Evolutionary conservation across 1,140 invertebrate species (phyloP), one percentile per base, ranked within the genome.

Genomic region (Gonatopus flavifemur): DNA sequence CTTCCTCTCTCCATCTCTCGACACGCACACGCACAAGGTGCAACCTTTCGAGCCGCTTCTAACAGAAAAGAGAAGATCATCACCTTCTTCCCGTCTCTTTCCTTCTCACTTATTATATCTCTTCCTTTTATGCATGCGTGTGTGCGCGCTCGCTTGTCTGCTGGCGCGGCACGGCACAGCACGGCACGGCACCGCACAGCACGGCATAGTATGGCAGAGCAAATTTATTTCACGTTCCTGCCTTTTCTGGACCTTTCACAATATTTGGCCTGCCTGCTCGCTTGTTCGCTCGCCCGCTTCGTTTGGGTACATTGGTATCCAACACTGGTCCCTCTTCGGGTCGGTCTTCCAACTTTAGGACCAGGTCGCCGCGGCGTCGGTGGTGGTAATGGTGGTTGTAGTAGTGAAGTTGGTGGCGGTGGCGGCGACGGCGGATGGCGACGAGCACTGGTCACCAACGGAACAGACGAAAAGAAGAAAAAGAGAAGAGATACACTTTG

Each of bases 201-300:
- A n/a, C n/a, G n/a, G n/a, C n/a, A n/a, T n/a, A n/a, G n/a, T n/a
- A n/a, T n/a, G n/a, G 43, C 51, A 41, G 47, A 56, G 59, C 55
- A 70, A 73, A 76, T 76, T 75, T 72, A 75, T 76, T 75, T 72
- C 67, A 70, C 70, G 74, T 75, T 72, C 72, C 67, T 76, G 71
- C 72, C 74, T 76, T 76, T 77, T 76, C 74, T 77, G 67, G 75
- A 77, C 73, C 75, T 78, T 78, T 78, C 76, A 78, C 74, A 78
- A 78, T 78, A 78, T 77, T 78, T 78, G 72, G 70, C 56, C 67
- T n/a, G n/a, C n/a, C n/a, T n/a, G n/a, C n/a, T n/a, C n/a, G n/a
- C n/a, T n/a, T n/a, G n/a, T n/a, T n/a, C n/a, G n/a, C n/a, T n/a
- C n/a, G n/a, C n/a, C n/a, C n/a, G n/a, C n/a, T n/a, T n/a, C n/a